Evolutionary conservation across 1,140 invertebrate genomes (phyloP).

Genomic region (Neodiprion pinetum): DNA sequence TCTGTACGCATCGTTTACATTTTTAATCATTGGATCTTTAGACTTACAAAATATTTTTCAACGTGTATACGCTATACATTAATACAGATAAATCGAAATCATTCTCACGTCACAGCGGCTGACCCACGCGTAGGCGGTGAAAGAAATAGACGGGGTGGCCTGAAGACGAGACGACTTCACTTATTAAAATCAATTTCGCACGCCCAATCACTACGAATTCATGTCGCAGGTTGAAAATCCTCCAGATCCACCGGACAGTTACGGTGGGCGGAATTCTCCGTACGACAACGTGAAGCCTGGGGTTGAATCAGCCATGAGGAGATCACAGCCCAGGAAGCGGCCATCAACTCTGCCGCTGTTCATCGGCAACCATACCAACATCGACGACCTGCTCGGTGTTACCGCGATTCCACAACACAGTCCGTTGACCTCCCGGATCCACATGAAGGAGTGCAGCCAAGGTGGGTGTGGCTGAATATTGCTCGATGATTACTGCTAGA

Average conservation of each 20-base stretch:
- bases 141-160: too few relatives aligned
- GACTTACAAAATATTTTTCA: too few relatives aligned
- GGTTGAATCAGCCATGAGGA: slow-evolving; percentile 45
- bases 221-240: slow-evolving; percentile 54
- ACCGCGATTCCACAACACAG: slow-evolving; percentile 43
- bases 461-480: background rate
- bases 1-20: too few relatives aligned
- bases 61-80: too few relatives aligned
- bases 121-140: too few relatives aligned
- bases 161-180: too few relatives aligned
- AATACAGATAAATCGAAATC: too few relatives aligned
- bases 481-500: background rate
- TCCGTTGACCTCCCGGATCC: slow-evolving; percentile 40
- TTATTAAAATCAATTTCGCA: too few relatives aligned
- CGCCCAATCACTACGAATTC: background rate
- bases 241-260: slow-evolving; percentile 50
- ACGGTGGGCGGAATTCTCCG: slow-evolving; percentile 64
- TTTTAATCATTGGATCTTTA: too few relatives aligned
- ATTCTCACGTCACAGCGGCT: too few relatives aligned
- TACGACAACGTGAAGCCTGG: slow-evolving; percentile 69
- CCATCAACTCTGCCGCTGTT: slow-evolving; percentile 65
- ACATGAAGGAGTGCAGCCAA: slow-evolving; percentile 20
- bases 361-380: slow-evolving; percentile 81
- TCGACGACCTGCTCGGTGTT: slow-evolving; percentile 80
- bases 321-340: slow-evolving; percentile 42